These are phyloP conservation scores for Muscicapa adusta DNA, from an alignment of 2,113 vertebrate genomes.

Conservation along the genomic window DNA sequence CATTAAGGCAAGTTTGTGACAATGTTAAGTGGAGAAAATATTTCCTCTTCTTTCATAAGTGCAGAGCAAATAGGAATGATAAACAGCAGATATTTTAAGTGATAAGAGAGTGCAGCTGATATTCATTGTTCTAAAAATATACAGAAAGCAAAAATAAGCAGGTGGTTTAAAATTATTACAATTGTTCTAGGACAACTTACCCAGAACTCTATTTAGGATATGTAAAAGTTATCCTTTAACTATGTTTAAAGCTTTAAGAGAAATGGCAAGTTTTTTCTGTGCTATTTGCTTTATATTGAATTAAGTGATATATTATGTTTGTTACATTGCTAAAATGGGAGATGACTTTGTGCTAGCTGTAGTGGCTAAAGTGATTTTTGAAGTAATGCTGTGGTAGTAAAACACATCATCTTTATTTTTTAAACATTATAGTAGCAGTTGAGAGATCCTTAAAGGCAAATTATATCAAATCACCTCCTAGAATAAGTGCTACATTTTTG, in stretches of 20 bases:
- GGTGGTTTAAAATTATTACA: not conserved
- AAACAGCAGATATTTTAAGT: not conserved
- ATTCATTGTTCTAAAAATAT: not conserved
- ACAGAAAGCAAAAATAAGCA: not conserved
- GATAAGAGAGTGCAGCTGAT: not conserved
- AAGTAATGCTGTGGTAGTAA: not conserved
- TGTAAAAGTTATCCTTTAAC: not conserved
- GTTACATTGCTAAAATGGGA: not conserved
- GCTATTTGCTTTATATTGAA: not conserved
- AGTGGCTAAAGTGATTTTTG: not conserved
- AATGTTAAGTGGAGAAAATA: not conserved
- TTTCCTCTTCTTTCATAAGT: not conserved
- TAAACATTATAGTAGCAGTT: not conserved
- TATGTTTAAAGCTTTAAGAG: not conserved
- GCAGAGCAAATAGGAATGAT: not conserved
- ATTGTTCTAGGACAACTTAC: not conserved
- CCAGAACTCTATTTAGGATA: not conserved
- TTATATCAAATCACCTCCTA: not conserved
- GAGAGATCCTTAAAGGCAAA: not conserved
- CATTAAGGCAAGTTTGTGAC: slow-evolving; percentile 80
- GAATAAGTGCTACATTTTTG: not conserved
- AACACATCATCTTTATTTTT: not conserved
- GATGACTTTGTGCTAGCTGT: not conserved
- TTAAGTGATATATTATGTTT: not conserved
- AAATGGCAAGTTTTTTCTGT: not conserved